Conservation (phyloP, 2,888 invertebrate genomes). For the Leptopterna dolabrata region DNA sequence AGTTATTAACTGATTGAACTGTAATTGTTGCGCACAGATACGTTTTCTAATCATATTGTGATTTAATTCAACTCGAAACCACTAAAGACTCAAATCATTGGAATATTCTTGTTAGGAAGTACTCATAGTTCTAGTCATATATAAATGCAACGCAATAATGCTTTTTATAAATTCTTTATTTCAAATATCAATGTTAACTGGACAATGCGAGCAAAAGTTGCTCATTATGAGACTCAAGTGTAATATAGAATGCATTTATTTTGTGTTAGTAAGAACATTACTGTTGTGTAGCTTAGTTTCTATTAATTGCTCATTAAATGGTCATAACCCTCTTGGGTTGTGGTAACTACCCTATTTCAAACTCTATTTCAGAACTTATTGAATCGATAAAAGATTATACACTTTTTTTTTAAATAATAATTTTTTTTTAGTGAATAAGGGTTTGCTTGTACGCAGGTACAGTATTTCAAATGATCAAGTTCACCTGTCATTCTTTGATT, state of each 20-base stretch:
- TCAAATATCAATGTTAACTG: background rate
- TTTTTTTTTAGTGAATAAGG: no score
- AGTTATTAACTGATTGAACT: background rate
- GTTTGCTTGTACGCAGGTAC: no score
- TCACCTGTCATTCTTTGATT: no score
- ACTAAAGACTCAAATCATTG: background rate
- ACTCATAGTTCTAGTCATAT: slow-evolving; percentile 6
- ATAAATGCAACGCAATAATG: background rate
- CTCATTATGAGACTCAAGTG: background rate
- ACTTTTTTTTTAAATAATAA: no score
- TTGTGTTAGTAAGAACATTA: background rate
- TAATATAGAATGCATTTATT: background rate
- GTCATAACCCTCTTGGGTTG: no score
- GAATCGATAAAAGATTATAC: no score
- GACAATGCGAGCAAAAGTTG: background rate
- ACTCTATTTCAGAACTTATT: no score
- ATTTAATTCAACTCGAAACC: background rate
- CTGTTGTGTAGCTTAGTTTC: no score
- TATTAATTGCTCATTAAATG: no score
- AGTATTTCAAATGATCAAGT: no score
- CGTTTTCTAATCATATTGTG: background rate
- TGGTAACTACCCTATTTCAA: no score
- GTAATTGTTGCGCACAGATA: background rate
- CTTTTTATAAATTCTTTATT: background rate
- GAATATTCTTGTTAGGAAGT: background rate